Evolutionary conservation across 2,888 invertebrate species (phyloP).

Genomic region (Polymixis lichenea): DNA sequence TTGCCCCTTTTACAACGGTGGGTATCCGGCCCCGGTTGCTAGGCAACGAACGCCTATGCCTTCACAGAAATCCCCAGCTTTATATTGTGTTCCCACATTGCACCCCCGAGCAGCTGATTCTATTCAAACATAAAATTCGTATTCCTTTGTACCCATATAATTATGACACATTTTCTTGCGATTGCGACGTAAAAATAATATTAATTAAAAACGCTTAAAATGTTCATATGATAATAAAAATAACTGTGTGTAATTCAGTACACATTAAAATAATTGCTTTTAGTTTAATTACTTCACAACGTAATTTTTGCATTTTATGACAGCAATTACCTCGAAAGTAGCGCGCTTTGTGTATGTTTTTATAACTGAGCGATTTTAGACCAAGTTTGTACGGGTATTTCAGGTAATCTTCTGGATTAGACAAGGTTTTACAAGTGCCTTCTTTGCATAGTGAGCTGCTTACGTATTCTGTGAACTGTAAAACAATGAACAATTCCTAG

Average conservation of each 20-base stretch:
- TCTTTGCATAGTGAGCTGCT: constrained; percentile 28
- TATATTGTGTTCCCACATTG: constrained; percentile 75
- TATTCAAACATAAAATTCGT: constrained; percentile 72
- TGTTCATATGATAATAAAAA: constrained; percentile 10
- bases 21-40: constrained; percentile 76
- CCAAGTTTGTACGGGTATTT: not conserved
- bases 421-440: constrained; percentile 1
- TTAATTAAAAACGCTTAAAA: constrained; percentile 12
- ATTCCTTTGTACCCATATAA: constrained; percentile 32
- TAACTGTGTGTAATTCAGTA: constrained; percentile 28
- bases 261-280: constrained; percentile 52
- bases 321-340: constrained; percentile 40
- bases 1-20: constrained; percentile 52
- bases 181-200: constrained; percentile 12
- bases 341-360: constrained; percentile 31
- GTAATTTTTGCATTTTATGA: constrained; percentile 45
- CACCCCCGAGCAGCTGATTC: constrained; percentile 84
- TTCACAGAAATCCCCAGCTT: constrained; percentile 75
- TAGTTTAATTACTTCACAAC: constrained; percentile 36
- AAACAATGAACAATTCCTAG: constrained; percentile 57
- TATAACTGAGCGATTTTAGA: constrained; percentile 25
- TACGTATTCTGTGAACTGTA: constrained; percentile 40
- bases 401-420: constrained; percentile 28
- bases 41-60: constrained; percentile 74
- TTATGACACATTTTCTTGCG: constrained; percentile 20